Evolutionary conservation across 2,113 vertebrate genomes (phyloP), one percentile per base, ranked within the genome.

Genomic region (Trogon surrucura): DNA sequence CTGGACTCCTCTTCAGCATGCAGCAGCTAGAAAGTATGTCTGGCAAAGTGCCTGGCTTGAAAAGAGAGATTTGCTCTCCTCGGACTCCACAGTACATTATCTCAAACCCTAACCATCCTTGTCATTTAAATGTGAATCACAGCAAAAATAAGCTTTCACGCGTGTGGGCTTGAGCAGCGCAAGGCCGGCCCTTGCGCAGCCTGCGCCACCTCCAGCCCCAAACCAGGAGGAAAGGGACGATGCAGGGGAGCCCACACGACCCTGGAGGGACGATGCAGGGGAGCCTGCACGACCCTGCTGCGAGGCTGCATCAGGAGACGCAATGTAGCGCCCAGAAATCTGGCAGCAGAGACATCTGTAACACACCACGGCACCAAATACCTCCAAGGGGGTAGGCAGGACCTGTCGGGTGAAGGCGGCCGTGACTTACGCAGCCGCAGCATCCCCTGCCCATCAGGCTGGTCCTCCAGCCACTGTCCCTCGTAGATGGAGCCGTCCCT

Each of bases 401-500:
- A 30, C 3, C 1, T 5, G 2, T 1, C 11, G 25, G 16, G 5
- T 0, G 20, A 50, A 36, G 47, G 5, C 2, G 22, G 18, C 21
- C 1, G 0, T 67, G 38, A 98, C 97, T 98, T 95, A 99, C 99
- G 88, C 62, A 98, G 96, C 25, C 17, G 94, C 80, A 99, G 84
- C 94, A 98, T 96, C 44, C 99, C 99, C 48, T 98, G 95, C 30
- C 99, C 99, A 0, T 97, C 44, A 6, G 88, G 97, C 78, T 95
- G 95, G 95, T 99, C 98, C 7, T 85, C 65, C 77, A 94, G 61
- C 99, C 99, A 99, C 62, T 99, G 98, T 74, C 99, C 99, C 75
- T 99, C 98, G 20, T 99, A 99, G 80, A 98, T 71, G 60, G 98
- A 98, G 22, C 98, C 98, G 2, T 98, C 97, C 47, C 47, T 62